These are phyloP conservation scores for Aurelia aurita DNA, from an alignment of 30 jellyfish, hydroid and myxozoan species.

Conservation along the genomic window DNA sequence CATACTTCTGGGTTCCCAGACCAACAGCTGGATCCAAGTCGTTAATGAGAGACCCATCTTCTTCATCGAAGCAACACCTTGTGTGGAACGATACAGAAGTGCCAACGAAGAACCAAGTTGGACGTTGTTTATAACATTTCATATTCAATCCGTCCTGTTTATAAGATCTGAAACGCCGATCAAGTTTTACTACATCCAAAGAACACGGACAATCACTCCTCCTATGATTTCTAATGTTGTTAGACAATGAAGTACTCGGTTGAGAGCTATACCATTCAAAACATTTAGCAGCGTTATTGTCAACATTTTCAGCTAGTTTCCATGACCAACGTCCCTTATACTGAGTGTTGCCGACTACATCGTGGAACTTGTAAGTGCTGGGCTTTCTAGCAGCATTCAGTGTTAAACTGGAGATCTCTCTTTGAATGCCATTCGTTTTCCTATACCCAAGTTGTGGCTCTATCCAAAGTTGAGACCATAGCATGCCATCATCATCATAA, in stretches of 20 bases:
- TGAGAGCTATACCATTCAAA: slow-evolving; percentile 36
- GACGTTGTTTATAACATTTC: slow-evolving; percentile 9
- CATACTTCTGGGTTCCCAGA: slow-evolving; percentile 9
- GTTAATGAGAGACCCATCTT: slow-evolving; percentile 4
- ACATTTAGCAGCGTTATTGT: slow-evolving; percentile 41
- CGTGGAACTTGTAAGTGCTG: slow-evolving; percentile 50
- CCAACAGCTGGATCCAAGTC: slow-evolving; percentile 13
- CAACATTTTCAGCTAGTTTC: slow-evolving; percentile 30
- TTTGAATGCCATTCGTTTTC: not conserved
- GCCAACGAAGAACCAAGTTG: slow-evolving; percentile 23
- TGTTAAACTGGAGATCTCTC: not conserved
- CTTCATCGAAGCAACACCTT: slow-evolving; percentile 17
- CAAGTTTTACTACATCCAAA: not conserved
- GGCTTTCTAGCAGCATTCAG: slow-evolving; percentile 5
- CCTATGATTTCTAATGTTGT: not conserved
- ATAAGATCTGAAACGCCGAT: slow-evolving; percentile 16
- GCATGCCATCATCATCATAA: slow-evolving; percentile 64
- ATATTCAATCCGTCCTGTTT: not conserved
- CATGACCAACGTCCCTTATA: slow-evolving; percentile 58
- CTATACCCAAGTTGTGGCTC: slow-evolving; percentile 20
- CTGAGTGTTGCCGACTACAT: slow-evolving; percentile 36
- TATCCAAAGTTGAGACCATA: slow-evolving; percentile 51
- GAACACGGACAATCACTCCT: slow-evolving; percentile 36
- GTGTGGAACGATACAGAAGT: slow-evolving; percentile 22
- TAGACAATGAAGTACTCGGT: not conserved